A percentile compares a stretch with the other conserved stretches of the same genome.
These are phyloP conservation scores for Pangasius sanitwongsei DNA, from an alignment of 2,797 vertebrate genomes.

Conservation along the genomic window DNA sequence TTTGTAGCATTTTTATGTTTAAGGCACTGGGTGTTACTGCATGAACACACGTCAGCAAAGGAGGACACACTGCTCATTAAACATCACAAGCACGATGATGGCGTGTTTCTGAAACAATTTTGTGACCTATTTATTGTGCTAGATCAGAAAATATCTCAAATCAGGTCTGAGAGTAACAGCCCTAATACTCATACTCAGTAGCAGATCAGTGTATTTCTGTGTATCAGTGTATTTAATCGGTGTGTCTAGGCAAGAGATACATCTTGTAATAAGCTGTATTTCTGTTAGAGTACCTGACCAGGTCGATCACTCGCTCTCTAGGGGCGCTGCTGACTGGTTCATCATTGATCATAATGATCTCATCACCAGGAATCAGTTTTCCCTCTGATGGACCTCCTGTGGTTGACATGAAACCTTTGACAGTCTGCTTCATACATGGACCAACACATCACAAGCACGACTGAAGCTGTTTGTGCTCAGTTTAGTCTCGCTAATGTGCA, in stretches of 20 bases:
- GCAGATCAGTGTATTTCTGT: not conserved
- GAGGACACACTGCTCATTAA: not conserved
- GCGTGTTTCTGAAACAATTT: not conserved
- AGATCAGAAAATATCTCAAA: not conserved
- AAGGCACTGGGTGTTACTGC: not conserved
- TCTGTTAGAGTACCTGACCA: slow-evolving; percentile 86
- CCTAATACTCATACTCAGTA: not conserved
- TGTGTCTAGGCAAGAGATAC: not conserved
- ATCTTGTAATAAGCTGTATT: not conserved
- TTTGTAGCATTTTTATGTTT: not conserved
- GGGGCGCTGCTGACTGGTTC: slow-evolving; percentile 92
- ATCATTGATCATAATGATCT: slow-evolving; percentile 99
- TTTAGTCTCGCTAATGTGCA: not conserved
- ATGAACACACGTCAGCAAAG: not conserved
- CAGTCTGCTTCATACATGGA: not conserved
- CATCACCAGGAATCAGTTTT: slow-evolving; percentile 94
- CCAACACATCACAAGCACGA: not conserved
- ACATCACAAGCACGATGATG: not conserved
- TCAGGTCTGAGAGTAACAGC: not conserved
- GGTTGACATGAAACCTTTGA: slow-evolving; percentile 20
- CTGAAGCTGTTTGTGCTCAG: not conserved
- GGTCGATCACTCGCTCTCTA: slow-evolving; percentile 95
- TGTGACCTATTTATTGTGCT: not conserved
- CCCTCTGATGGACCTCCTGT: slow-evolving; percentile 96
- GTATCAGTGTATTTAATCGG: not conserved